A percentile compares a stretch with the other conserved stretches of the same genome.
Evolutionary conservation across 2,888 invertebrate genomes (phyloP).

Genomic region (Parnassius glacialis): DNA sequence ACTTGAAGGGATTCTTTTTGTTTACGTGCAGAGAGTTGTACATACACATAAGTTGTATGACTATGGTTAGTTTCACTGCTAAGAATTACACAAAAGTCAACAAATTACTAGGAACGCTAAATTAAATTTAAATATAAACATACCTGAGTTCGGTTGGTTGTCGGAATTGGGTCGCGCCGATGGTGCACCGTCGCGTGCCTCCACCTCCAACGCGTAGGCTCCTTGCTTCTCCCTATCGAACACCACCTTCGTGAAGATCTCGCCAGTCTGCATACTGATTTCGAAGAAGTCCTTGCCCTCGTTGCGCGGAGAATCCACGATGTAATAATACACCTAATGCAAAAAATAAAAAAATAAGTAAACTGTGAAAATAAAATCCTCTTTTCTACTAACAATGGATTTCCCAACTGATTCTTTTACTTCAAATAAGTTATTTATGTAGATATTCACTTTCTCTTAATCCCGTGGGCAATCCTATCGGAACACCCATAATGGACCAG

Average conservation of each 20-base stretch:
- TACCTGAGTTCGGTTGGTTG: conserved; percentile 97
- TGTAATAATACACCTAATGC: conserved; percentile 93
- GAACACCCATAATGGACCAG: neutral
- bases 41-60: too few relatives aligned
- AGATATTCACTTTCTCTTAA: conserved; percentile 1
- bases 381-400: neutral
- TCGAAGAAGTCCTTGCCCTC: conserved; percentile 98
- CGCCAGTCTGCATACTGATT: conserved; percentile 97
- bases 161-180: conserved; percentile 96
- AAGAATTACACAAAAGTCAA: too few relatives aligned
- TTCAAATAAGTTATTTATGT: conserved; percentile 5
- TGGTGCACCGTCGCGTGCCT: conserved; percentile 97
- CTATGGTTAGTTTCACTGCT: too few relatives aligned
- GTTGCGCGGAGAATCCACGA: conserved; percentile 94
- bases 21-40: neutral
- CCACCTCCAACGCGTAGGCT: conserved; percentile 97
- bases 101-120: too few relatives aligned
- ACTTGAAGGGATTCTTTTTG: neutral
- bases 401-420: conserved; percentile 2
- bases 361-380: conserved; percentile 1
- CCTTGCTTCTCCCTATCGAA: conserved; percentile 99
- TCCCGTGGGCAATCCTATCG: conserved; percentile 1
- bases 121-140: conserved; percentile 32
- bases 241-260: conserved; percentile 96
- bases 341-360: conserved; percentile 32